Evolutionary conservation across 1,140 invertebrate genomes (phyloP).

Genomic region (Leptonema lineaticorne): DNA sequence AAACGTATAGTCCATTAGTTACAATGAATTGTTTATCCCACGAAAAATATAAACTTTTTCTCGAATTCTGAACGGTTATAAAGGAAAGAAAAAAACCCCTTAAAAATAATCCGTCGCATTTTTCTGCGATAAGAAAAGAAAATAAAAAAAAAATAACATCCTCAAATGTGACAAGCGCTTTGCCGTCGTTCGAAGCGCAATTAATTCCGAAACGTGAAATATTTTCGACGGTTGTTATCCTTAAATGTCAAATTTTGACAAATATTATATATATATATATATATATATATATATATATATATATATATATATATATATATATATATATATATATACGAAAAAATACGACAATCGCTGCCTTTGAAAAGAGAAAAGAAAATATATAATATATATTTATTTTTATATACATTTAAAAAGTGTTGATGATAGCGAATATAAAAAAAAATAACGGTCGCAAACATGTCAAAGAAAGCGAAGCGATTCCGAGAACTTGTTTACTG

Average conservation of each 20-base stretch:
- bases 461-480: neutral
- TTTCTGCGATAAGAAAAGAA: neutral
- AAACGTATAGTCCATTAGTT: slow-evolving; percentile 4
- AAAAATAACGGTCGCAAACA: slow-evolving; percentile 2
- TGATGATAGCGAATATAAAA: no score
- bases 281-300: neutral
- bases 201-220: neutral
- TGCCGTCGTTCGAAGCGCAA: neutral
- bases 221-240: neutral
- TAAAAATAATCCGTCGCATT: no score
- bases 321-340: no score
- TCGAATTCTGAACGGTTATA: neutral
- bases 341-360: no score
- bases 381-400: no score
- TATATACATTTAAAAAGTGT: no score
- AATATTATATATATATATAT: neutral
- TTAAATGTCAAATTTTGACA: neutral
- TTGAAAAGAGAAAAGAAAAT: neutral
- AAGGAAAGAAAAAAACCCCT: no score
- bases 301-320: no score
- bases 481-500: neutral
- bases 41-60: neutral
- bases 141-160: neutral
- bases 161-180: neutral
- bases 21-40: slow-evolving; percentile 4